phyloP scores from a whole-genome alignment of 2,797 vertebrate species.

The Masticophis lateralis region DNA sequence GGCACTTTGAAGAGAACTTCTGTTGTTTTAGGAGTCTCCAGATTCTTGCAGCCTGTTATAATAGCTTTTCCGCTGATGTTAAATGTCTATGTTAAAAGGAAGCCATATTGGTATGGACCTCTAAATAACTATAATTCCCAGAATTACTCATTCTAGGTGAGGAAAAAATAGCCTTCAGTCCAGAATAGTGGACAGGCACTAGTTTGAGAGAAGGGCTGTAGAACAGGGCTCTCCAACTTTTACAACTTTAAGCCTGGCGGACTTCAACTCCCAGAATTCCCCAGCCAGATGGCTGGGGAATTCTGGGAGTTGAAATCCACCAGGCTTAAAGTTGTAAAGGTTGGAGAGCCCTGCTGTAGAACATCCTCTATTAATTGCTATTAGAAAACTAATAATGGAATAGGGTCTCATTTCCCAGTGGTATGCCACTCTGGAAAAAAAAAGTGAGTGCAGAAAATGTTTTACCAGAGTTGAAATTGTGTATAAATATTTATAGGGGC shows the following conservation, averaged over 20 bases:
- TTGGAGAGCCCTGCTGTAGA: background rate
- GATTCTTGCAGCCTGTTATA: background rate
- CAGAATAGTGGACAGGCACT: background rate
- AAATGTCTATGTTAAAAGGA: background rate
- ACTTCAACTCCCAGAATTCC: too few relatives aligned
- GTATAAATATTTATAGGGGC: conserved; percentile 19
- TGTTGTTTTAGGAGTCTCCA: background rate
- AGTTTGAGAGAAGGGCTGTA: background rate
- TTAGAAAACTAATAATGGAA: background rate
- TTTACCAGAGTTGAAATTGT: background rate
- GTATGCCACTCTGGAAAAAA: background rate
- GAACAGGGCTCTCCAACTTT: background rate
- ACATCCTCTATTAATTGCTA: background rate
- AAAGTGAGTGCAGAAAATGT: background rate
- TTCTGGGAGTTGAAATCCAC: too few relatives aligned
- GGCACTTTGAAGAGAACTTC: background rate
- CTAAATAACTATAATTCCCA: background rate
- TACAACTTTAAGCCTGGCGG: too few relatives aligned
- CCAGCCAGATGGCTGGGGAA: too few relatives aligned
- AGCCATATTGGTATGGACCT: background rate
- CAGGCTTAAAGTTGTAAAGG: too few relatives aligned
- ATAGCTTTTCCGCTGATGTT: background rate
- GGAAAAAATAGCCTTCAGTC: background rate
- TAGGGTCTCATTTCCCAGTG: background rate
- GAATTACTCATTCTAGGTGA: background rate